Percentiles rank a stretch among this genome's conserved stretches.
phyloP scores from a whole-genome alignment of 2,113 vertebrate species.

The Xiphophorus couchianus region DNA sequence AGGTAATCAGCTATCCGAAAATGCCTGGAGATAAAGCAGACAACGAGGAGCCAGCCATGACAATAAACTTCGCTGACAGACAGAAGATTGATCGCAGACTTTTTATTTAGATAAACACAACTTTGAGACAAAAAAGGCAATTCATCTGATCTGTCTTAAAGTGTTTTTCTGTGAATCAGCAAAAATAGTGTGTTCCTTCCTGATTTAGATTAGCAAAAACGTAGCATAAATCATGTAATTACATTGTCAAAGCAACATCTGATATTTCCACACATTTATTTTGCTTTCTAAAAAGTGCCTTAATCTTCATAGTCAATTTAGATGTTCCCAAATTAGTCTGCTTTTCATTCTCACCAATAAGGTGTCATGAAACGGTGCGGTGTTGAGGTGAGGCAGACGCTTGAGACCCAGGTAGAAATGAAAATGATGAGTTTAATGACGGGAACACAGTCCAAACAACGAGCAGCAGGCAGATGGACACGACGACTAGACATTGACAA shows the following conservation, averaged over 20 bases:
- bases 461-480: too few relatives aligned
- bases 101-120: conserved; percentile 77
- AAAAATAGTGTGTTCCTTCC: conserved; percentile 57
- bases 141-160: conserved; percentile 74
- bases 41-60: conserved; percentile 71
- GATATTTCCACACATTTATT: conserved; percentile 51
- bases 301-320: conserved; percentile 40
- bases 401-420: too few relatives aligned
- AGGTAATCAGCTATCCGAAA: conserved; percentile 70
- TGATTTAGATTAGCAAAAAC: conserved; percentile 58
- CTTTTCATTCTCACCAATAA: conserved; percentile 12
- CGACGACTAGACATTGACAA: too few relatives aligned
- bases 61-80: conserved; percentile 71
- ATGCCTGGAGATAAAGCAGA: conserved; percentile 71
- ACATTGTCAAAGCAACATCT: conserved; percentile 66
- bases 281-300: conserved; percentile 40
- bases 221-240: conserved; percentile 77
- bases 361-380: too few relatives aligned
- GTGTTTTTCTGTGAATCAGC: conserved; percentile 72
- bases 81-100: conserved; percentile 77
- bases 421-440: too few relatives aligned
- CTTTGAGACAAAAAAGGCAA: conserved; percentile 69
- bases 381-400: too few relatives aligned
- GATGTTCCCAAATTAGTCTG: conserved; percentile 57
- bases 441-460: too few relatives aligned